Evolutionary conservation across 2,888 invertebrate species (phyloP).

Genomic region (Xanthia icteritia): DNA sequence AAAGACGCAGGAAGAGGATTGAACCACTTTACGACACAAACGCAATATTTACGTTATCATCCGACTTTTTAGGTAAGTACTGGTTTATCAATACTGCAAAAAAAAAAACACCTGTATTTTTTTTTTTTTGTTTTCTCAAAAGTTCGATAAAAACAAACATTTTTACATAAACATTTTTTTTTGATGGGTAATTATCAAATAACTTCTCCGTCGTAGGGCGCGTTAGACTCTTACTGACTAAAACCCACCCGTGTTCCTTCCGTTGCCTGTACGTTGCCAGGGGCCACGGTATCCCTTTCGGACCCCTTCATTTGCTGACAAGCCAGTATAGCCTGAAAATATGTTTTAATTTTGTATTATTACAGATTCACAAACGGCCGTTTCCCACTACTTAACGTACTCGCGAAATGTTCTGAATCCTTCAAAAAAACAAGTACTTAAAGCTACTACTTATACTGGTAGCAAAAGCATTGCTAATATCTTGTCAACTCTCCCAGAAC

Average conservation of each 20-base stretch:
- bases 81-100: background rate
- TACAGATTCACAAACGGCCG: constrained; percentile 38
- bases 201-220: no score
- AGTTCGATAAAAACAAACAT: no score
- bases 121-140: no score
- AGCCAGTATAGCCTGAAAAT: background rate
- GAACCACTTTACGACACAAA: constrained; percentile 74
- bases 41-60: constrained; percentile 71
- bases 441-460: constrained; percentile 3
- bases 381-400: constrained; percentile 47
- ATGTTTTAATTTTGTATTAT: constrained; percentile 25
- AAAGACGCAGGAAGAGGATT: constrained; percentile 62
- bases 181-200: no score
- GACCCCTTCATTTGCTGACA: no score
- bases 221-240: no score
- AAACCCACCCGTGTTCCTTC: no score
- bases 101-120: background rate
- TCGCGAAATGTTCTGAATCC: constrained; percentile 69
- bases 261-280: no score
- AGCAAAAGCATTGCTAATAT: constrained; percentile 18
- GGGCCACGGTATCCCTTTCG: no score
- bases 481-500: constrained; percentile 69
- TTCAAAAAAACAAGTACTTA: constrained; percentile 13
- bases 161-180: no score
- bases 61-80: constrained; percentile 70